Evolutionary conservation across 2,797 vertebrate genomes (phyloP), one percentile per base, ranked within the genome.

Genomic region (Psittacula derbiana): DNA sequence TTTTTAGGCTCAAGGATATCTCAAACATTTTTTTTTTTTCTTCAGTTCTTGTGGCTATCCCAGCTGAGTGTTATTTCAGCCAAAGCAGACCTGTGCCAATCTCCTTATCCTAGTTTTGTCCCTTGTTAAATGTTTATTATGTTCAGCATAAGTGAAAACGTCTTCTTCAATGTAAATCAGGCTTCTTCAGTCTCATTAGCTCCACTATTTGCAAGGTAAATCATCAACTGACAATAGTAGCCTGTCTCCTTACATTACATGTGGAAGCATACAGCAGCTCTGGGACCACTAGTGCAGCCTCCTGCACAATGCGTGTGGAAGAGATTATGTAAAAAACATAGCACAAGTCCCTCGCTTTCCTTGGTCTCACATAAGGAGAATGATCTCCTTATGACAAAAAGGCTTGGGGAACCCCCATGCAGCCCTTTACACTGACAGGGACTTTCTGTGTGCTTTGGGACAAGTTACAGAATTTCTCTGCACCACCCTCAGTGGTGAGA

Each of bases 311-410:
- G 16, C 17, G 8, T 23, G 16, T 11, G 25, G 44, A 74, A 64
- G 27, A 74, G 19, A 20, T 65, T 4, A 13, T 8, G 24, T 47
- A 19, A 65, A 65, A 85, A 65, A 6, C 0, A 1, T 2, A 64
- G 15, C 64, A 24, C 0, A 0, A 74, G 14, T 40, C 19, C n/a
- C 43, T 88, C 16, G 0, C n/a, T 71, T 78, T 23, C 24, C 11
- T 40, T 52, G 7, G 20, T 72, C 14, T 40, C 44, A 38, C 8
- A 3, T 12, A 19, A 52, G 60, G 41, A 57, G 21, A 33, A 21
- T 2, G 3, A 21, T 33, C 36, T 79, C 33, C 19, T 33, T 27
- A 16, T 24, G 33, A 38, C 15, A 43, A 27, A 80, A 78, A 40
- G 31, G 9, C 33, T 21, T 23, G 24, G 15, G 49, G 88, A 58